Conservation (phyloP, 2,113 vertebrate genomes). For the Callaeas wilsoni region DNA sequence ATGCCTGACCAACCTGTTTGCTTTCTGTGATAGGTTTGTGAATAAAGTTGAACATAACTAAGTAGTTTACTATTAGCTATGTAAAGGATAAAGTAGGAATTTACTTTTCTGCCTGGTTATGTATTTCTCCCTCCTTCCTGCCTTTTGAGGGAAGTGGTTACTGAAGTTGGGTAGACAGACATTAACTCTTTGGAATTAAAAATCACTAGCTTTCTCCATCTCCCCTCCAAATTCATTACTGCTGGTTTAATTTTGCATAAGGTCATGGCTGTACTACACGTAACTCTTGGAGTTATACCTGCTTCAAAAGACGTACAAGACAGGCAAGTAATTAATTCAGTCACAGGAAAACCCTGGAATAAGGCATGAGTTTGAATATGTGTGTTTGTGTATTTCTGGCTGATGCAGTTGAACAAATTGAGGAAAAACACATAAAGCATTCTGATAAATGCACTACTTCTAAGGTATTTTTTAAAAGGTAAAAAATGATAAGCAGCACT, state of each 20-base stretch:
- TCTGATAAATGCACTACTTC: neutral
- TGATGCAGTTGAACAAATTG: neutral
- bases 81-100: neutral
- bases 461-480: neutral
- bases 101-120: neutral
- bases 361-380: neutral
- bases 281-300: neutral
- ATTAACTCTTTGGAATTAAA: neutral
- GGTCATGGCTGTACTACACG: neutral
- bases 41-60: neutral
- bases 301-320: neutral
- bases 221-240: neutral
- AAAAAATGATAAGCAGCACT: neutral
- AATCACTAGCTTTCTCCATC: neutral
- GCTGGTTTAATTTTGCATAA: neutral
- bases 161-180: neutral
- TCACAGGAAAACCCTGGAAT: neutral
- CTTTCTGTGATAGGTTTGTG: neutral
- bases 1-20: neutral
- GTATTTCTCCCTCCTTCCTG: neutral
- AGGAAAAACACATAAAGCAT: neutral
- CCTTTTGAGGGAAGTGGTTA: neutral
- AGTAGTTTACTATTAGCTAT: neutral
- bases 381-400: neutral
- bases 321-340: neutral